Base-by-base conservation (phyloP, 2,888 invertebrate genomes). In the Odiellus spinosus region DNA sequence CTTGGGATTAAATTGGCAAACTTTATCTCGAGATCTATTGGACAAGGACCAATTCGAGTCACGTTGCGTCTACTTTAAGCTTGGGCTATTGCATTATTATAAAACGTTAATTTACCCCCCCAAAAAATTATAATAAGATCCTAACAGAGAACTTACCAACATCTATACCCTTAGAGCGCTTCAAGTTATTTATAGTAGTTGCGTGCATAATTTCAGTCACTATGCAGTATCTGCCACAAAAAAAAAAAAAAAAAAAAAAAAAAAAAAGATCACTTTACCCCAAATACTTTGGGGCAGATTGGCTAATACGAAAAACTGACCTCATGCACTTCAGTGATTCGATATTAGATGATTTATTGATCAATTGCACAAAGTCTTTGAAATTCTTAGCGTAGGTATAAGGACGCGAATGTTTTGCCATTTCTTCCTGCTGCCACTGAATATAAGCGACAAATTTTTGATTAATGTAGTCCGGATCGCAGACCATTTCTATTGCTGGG, bases 131-230 rank as follows among this genome's bases (percentile, higher is more conserved):
- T n/a, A n/a, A n/a, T n/a, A n/a, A n/a, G n/a, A n/a, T n/a, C n/a
- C n/a, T n/a, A n/a, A n/a, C n/a, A n/a, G n/a, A n/a, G n/a, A 26
- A 26, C 26, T 67, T 67, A 46, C 82, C 82, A 62, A 57, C 58
- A 36, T 59, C 59, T 6, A 61, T 54, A 40, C 83, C 86, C 69
- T 84, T 82, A 5, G 84, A 79, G 58, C 85, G 74, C 67, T 87
- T 87, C 51, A 88, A 72, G 63, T 87, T 88, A 67, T 87, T 85
- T 55, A 87, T 74, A 1, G 86, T 85, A 14, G 88, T 87, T 1
- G 87, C 87, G 72, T 90, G 86, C 82, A 90, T 86, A 58, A 90
- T 80, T 71, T 88, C 88, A 40, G 82, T 83, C 4, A 88, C 82
- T 56, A 90, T 85, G 59, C 83, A 84, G 59, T 80, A 82, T 55